Evolutionary conservation across 2,113 vertebrate genomes (phyloP), one percentile per base, ranked within the genome.

Genomic region (Empidonax traillii): DNA sequence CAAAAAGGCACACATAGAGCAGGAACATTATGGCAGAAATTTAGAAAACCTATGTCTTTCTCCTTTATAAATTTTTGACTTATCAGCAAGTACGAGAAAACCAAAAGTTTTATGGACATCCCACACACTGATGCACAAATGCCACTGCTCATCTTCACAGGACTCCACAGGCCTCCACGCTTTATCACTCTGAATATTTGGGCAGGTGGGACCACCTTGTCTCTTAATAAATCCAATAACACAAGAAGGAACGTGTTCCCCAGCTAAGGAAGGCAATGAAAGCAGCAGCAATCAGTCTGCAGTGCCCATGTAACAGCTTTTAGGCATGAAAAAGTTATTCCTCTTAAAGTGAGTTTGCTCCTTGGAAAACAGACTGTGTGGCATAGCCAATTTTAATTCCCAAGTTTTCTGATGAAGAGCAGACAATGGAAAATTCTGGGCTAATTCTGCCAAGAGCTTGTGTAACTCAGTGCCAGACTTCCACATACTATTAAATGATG

Each of bases 161-260:
- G 25, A 28, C 12, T 49, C 61, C 31, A 0, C 1, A 3, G n/a
- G 22, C 1, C 25, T 47, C 31, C 11, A 8, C 4, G 17, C 47
- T 71, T 62, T n/a, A 5, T 22, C 61, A 24, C 17, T 1, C 5
- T 15, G 73, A 33, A 7, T 11, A 11, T 31, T 25, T 49, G 63
- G 56, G 62, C 27, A 25, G 19, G 4, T 22, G 18, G 15, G 31
- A n/a, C 4, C 37, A 51, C n/a, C 37, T 39, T 8, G 13, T 8
- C 20, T 28, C 35, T 63, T 61, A 39, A 7, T 2, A 49, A 53
- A 35, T 28, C 28, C 18, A 53, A n/a, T 18, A 52, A 61, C 12
- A 7, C 22, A 21, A 5, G 5, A 4, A 1, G 22, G 46, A 65
- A 20, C 66, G 39, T 0, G 0, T 35, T 53, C 44, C 27, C 30